Base-by-base conservation (phyloP, 2,888 invertebrate genomes). In the Meteorus colon region DNA sequence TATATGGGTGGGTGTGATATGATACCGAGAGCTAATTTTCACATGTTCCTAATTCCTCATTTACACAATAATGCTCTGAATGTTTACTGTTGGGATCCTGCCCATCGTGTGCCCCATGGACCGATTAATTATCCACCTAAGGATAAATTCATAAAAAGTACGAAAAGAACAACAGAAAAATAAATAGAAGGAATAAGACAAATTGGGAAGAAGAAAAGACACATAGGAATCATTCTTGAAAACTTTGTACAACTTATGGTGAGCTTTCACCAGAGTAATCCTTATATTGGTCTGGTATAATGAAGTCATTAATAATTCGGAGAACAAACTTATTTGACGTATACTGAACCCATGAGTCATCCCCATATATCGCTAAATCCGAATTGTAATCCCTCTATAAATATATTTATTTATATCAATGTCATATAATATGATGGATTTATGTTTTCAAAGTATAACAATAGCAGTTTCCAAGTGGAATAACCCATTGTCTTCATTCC, bases 251-350 rank as follows among this genome's bases (percentile, higher is more conserved):
- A 8, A 55, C 19, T 55, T 19, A 24, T 19, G 8, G 8, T 19
- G 55, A 19, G 5, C 55, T 3, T 55, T 55, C n/a, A 55, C 10
- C 55, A 19, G 19, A 19, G 19, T 55, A 48, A 16, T 48, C 48
- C 55, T 55, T 19, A 55, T 19, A 55, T 2, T 19, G 2, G 8
- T 19, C 5, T 6, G 2, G 19, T 24, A 55, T 8, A 55, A 19
- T 55, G 2, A 55, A 55, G 8, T 55, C 24, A 55, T 55, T 55
- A 55, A 55, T 55, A 55, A 55, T 55, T 55, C 19, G n/a, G 55
- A n/a, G 10, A 55, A 55, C 19, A n/a, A 19, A 24, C 6, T 24
- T 19, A 55, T 24, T 48, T 24, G 4, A 48, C n/a, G 4, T 16
- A 48, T 48, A n/a, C 16, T 2, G n/a, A 16, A 48, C 4, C n/a